phyloP scores from a whole-genome alignment of 1,140 invertebrate genomes.

The Linepithema humile region DNA sequence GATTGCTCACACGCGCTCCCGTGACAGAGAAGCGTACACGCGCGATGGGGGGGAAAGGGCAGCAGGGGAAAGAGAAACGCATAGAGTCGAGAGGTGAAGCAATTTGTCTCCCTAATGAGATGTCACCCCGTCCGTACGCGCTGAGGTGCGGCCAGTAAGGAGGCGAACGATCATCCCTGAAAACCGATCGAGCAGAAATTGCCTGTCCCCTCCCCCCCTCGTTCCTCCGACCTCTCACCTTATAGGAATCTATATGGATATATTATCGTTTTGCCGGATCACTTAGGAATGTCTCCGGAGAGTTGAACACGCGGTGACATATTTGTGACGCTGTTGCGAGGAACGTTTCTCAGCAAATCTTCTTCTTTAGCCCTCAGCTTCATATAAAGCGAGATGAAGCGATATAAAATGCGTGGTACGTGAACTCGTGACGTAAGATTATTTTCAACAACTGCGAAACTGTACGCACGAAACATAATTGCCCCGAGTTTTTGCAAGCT shows the following conservation, averaged over 20 bases:
- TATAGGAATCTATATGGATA: slow-evolving; percentile 43
- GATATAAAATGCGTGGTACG: not conserved
- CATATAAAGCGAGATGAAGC: not conserved
- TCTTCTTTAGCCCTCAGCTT: not conserved
- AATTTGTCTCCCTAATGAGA: slow-evolving; percentile 85
- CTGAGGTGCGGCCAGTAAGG: slow-evolving; percentile 66
- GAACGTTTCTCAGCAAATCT: not conserved
- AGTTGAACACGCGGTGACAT: not conserved
- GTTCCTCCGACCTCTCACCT: slow-evolving; percentile 22
- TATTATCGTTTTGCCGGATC: slow-evolving; percentile 50
- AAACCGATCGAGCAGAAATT: slow-evolving; percentile 71
- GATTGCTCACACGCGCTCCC: slow-evolving; percentile 9
- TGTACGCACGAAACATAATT: no score
- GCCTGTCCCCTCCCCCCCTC: slow-evolving; percentile 46
- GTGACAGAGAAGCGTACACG: slow-evolving; percentile 6
- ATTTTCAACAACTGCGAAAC: no score
- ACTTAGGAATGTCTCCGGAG: slow-evolving; percentile 41
- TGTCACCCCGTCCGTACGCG: slow-evolving; percentile 81
- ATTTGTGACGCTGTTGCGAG: not conserved
- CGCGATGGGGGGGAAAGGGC: slow-evolving; percentile 11
- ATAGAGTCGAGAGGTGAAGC: slow-evolving; percentile 81
- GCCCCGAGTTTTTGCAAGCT: no score
- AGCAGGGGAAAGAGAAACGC: slow-evolving; percentile 30
- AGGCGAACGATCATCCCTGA: slow-evolving; percentile 57
- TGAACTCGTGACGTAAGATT: not conserved